These are phyloP conservation scores for Pollenia labialis DNA, from an alignment of 2,888 invertebrate species.

Conservation along the genomic window DNA sequence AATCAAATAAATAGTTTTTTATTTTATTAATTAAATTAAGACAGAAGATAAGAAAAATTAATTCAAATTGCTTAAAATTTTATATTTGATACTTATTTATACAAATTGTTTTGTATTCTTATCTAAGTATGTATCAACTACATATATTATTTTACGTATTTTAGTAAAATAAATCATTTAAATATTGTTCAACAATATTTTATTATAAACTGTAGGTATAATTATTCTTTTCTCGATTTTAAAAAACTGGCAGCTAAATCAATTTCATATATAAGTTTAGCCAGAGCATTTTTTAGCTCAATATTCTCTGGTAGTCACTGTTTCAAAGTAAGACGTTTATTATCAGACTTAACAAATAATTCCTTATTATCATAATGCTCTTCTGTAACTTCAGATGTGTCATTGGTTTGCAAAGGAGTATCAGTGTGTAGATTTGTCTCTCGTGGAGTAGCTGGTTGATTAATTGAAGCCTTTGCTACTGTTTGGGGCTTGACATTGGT, in stretches of 20 bases:
- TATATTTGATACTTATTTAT: constrained; percentile 27
- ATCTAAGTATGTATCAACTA: neutral
- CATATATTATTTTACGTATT: neutral
- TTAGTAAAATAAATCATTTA: neutral
- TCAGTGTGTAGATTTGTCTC: neutral
- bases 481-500: constrained; percentile 46
- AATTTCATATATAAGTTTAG: constrained; percentile 76
- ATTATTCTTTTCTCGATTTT: constrained; percentile 28
- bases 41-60: neutral
- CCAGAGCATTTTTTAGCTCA: constrained; percentile 74
- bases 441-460: neutral
- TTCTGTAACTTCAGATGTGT: constrained; percentile 1
- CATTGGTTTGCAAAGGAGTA: neutral
- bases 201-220: neutral
- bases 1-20: neutral
- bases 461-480: neutral
- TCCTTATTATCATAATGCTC: neutral
- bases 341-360: constrained; percentile 1
- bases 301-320: constrained; percentile 63
- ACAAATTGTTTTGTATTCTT: neutral
- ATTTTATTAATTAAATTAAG: neutral
- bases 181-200: constrained; percentile 16
- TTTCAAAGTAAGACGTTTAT: constrained; percentile 14
- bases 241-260: constrained; percentile 60
- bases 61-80: neutral